These are phyloP conservation scores for Drosophila pseudoananassae DNA, from an alignment of 1,140 invertebrate species.

Conservation along the genomic window DNA sequence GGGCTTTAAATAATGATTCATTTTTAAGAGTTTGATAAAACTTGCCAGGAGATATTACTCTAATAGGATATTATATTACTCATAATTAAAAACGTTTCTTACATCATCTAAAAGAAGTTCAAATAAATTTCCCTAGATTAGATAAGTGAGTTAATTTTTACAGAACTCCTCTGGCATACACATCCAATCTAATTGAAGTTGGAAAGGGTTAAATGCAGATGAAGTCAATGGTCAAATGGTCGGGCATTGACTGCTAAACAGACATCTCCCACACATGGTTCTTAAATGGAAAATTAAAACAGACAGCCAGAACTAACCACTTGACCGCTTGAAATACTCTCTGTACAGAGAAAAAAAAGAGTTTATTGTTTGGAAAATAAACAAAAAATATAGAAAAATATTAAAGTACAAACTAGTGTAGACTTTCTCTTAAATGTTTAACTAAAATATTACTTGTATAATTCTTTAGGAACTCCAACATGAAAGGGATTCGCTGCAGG, in stretches of 20 bases:
- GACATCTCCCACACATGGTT: slow-evolving; percentile 2
- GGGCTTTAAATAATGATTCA: not conserved
- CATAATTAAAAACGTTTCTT: not conserved
- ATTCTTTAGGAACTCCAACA: slow-evolving; percentile 88
- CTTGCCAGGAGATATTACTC: not conserved
- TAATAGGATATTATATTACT: too few relatives aligned
- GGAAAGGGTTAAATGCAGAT: slow-evolving; percentile 38
- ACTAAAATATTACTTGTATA: not conserved
- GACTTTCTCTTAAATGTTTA: not conserved
- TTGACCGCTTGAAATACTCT: not conserved
- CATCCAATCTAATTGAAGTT: slow-evolving; percentile 50
- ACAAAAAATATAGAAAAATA: not conserved
- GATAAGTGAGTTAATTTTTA: slow-evolving; percentile 20
- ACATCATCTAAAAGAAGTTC: not conserved
- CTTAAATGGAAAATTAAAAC: not conserved
- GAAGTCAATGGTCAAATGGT: slow-evolving; percentile 49
- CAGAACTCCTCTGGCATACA: slow-evolving; percentile 2
- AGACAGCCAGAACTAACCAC: slow-evolving; percentile 1
- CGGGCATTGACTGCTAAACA: slow-evolving; percentile 53
- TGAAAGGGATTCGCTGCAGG: slow-evolving; percentile 91
- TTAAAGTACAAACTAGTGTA: too few relatives aligned
- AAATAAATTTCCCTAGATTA: not conserved
- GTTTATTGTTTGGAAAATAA: not conserved
- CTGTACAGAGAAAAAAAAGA: not conserved
- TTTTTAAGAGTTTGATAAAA: not conserved